Conservation (phyloP, 2,797 vertebrate species). For the Pangasius djambal region DNA sequence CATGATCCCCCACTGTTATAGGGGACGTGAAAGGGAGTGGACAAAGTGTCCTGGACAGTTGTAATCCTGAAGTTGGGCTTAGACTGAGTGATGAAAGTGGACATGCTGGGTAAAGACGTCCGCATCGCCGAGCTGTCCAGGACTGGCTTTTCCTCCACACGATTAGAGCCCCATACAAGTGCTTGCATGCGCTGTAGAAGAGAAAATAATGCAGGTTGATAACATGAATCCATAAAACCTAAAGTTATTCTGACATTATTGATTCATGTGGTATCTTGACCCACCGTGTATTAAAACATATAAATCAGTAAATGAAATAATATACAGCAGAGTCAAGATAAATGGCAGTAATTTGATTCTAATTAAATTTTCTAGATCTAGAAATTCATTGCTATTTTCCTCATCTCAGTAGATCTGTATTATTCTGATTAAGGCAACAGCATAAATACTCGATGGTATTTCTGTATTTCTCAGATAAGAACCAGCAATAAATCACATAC, state of each 20-base stretch:
- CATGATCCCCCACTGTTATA: constrained; percentile 79
- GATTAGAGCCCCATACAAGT: constrained; percentile 13
- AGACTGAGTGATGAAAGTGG: constrained; percentile 85
- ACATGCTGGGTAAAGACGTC: constrained; percentile 88
- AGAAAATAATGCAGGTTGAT: not conserved
- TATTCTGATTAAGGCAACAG: not conserved
- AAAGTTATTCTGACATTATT: not conserved
- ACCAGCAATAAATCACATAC: constrained; percentile 15
- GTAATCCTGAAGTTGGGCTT: constrained; percentile 92
- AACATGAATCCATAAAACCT: not conserved
- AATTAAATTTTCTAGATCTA: not conserved
- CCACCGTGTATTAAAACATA: not conserved
- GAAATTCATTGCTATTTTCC: not conserved
- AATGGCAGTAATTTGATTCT: not conserved
- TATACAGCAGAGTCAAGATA: not conserved
- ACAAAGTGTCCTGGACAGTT: constrained; percentile 83
- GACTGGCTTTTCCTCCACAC: constrained; percentile 42
- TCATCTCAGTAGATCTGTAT: not conserved
- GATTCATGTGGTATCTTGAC: too few species aligned
- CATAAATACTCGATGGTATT: not conserved
- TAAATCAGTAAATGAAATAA: not conserved
- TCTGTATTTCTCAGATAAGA: not conserved
- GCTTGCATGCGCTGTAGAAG: constrained; percentile 23
- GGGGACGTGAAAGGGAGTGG: constrained; percentile 69
- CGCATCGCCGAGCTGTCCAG: constrained; percentile 34